phyloP scores from a whole-genome alignment of 2,888 invertebrate species.

The Nomada flava region DNA sequence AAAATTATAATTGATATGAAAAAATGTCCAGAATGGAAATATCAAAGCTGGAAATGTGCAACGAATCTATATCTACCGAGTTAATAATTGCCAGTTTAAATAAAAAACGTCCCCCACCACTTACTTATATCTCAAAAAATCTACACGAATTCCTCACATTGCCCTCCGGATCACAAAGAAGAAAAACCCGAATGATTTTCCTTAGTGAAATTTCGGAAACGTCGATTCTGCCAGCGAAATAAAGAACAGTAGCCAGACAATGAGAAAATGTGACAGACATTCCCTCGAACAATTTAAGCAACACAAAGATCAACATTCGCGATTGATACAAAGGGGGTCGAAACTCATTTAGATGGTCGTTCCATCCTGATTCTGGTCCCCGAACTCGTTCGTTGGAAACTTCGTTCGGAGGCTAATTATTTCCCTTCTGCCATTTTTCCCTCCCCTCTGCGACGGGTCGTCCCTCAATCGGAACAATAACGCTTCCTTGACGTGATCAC shows the following conservation, averaged over 20 bases:
- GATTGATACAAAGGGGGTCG: neutral
- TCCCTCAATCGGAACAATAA: conserved; percentile 32
- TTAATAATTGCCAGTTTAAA: too few relatives aligned
- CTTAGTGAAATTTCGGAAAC: too few relatives aligned
- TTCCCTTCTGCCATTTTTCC: conserved; percentile 19
- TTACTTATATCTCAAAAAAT: too few relatives aligned
- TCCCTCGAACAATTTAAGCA: neutral
- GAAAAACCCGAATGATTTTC: too few relatives aligned
- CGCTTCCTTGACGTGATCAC: conserved; percentile 29
- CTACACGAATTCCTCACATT: too few relatives aligned
- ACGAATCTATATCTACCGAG: too few relatives aligned
- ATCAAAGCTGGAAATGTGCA: too few relatives aligned
- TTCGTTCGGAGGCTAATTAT: conserved; percentile 35
- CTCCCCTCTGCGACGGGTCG: neutral
- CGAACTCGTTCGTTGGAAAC: conserved; percentile 9
- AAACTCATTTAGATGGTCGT: conserved; percentile 9
- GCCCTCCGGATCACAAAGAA: too few relatives aligned
- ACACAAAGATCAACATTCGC: neutral
- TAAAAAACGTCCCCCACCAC: too few relatives aligned
- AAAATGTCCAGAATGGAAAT: too few relatives aligned
- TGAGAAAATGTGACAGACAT: neutral
- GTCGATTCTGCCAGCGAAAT: too few relatives aligned
- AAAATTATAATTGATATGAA: too few relatives aligned
- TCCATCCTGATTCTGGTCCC: neutral
- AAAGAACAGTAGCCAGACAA: neutral